Conservation (phyloP, 1,140 invertebrate genomes). For the Pygmarrhopalites habei region DNA sequence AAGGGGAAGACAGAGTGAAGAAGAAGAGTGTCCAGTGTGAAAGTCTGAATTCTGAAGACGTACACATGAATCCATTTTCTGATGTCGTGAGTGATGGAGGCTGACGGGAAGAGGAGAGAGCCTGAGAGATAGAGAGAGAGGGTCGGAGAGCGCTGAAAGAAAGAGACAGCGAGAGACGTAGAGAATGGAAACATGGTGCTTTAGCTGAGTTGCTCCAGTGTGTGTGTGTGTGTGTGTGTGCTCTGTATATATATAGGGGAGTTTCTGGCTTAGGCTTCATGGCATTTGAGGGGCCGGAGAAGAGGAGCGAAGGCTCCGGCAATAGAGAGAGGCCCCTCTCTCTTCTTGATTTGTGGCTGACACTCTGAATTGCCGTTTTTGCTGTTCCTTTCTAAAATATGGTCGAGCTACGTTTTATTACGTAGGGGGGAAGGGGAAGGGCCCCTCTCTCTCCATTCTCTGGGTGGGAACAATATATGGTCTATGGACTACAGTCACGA, state of each 20-base stretch:
- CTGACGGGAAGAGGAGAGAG: conserved; percentile 8
- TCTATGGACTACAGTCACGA: conserved; percentile 10
- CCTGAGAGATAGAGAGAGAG: neutral
- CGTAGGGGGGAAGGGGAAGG: conserved; percentile 4
- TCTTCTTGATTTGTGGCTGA: conserved; percentile 12
- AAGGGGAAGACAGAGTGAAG: too few relatives aligned
- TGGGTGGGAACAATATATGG: neutral
- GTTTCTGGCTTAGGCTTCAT: conserved; percentile 8
- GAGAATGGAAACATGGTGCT: neutral
- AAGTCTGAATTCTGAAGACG: conserved; percentile 7
- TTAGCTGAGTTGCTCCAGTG: neutral
- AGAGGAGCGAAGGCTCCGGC: too few relatives aligned
- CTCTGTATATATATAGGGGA: conserved; percentile 5
- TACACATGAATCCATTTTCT: conserved; percentile 16
- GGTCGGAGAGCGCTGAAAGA: too few relatives aligned
- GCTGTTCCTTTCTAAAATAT: conserved; percentile 38
- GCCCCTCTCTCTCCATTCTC: neutral
- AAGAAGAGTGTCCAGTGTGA: too few relatives aligned
- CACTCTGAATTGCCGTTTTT: conserved; percentile 37
- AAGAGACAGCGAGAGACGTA: neutral
- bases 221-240: neutral
- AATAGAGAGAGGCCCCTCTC: too few relatives aligned
- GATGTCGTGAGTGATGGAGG: conserved; percentile 17
- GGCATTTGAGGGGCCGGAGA: conserved; percentile 16
- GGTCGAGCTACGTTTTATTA: conserved; percentile 34